Evolutionary conservation across 2,888 invertebrate genomes (phyloP), one percentile per base, ranked within the genome.

Genomic region (Aethes cnicana): DNA sequence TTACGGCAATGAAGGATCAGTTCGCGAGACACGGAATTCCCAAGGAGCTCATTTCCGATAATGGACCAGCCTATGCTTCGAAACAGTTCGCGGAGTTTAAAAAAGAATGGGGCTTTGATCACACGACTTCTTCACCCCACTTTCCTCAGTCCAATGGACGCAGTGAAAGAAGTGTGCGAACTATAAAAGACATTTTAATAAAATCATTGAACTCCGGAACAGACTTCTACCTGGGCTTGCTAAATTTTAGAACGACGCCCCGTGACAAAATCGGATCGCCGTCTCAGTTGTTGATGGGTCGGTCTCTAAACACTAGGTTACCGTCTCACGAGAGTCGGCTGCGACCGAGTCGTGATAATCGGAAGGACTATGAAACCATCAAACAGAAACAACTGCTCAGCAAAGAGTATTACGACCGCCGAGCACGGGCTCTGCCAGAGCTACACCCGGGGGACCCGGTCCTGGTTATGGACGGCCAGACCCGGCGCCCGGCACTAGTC

Each of bases 1-100:
- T 61, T 25, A 14, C 1, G n/a, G 47, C 32, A 1, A 26, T 61
- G 23, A 60, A 58, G 18, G 53, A 56, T 5, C 47, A 55, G 14
- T 60, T 63, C 28, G 47, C 56, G 0, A 9, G 58, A 2, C 54
- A 58, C 18, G 56, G 57, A 4, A 59, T 59, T 21, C 61, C 59
- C 0, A 6, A 18, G 5, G 66, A 44, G 7, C 35, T 50, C 28
- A 60, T 62, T 25, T 71, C 50, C 1, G 59, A 56, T 25, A 62
- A 62, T 26, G 59, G 55, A 1, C 47, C 57, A 4, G 54, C 53
- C 4, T 62, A 50, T 36, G 11, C 9, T 4, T 57, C 55, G 0
- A 42, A 3, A 7, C 57, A 58, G 33, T 62, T 62, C 36, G 36
- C 17, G 20, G 9, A 17, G 3, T 61, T 60, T 32, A 2, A 7